Conservation (phyloP, 1,140 invertebrate species). For the Phenacoccus solenopsis region DNA sequence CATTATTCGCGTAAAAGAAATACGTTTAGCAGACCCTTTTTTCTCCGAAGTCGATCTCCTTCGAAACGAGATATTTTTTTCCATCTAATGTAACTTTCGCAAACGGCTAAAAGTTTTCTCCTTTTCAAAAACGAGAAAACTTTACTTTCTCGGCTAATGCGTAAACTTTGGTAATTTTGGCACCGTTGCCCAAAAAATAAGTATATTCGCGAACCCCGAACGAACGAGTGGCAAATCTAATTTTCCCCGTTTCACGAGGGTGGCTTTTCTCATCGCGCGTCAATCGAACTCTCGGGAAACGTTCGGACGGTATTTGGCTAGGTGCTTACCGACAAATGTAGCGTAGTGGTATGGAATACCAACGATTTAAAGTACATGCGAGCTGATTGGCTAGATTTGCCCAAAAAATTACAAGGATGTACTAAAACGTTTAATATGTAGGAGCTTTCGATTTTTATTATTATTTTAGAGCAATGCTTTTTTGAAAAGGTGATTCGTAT, state of each 20-base stretch:
- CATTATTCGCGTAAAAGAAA: too few species aligned
- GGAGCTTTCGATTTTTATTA: too few species aligned
- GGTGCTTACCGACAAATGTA: neutral
- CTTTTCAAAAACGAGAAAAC: neutral
- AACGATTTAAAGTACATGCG: too few species aligned
- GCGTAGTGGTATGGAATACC: too few species aligned
- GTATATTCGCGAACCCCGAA: neutral
- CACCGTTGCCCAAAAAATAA: neutral
- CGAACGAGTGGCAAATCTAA: neutral
- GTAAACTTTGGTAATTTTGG: neutral
- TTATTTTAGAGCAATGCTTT: too few species aligned
- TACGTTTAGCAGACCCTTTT: too few species aligned
- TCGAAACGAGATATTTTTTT: neutral
- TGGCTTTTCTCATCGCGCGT: neutral
- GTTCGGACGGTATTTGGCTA: neutral
- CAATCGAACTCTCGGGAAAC: conserved; percentile 1
- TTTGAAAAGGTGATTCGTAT: too few species aligned
- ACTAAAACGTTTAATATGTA: too few species aligned
- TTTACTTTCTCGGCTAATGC: neutral
- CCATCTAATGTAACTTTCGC: neutral
- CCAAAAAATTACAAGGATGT: too few species aligned
- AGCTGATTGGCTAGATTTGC: too few species aligned
- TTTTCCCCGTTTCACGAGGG: neutral
- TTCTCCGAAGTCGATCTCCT: neutral
- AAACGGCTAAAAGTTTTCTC: neutral